Percentiles rank a stretch among this genome's conserved stretches.
Conservation (phyloP, 1,140 invertebrate species). For the Drosophila trapezifrons region DNA sequence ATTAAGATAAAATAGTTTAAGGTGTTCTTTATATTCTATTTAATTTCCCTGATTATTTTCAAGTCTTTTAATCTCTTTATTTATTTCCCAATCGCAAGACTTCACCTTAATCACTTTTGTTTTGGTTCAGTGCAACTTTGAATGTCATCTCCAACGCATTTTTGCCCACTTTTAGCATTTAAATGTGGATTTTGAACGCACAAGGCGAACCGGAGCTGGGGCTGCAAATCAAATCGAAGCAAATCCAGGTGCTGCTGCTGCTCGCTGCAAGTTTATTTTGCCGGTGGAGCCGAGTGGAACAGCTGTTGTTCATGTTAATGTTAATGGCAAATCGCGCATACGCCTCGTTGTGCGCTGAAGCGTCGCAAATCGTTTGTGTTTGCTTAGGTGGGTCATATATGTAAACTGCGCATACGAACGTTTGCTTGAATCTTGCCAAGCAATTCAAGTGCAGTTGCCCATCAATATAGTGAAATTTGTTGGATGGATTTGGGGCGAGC, state of each 20-base stretch:
- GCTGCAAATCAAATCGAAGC: constrained; percentile 20
- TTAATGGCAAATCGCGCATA: constrained; percentile 70
- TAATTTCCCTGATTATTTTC: not conserved
- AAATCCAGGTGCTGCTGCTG: constrained; percentile 29
- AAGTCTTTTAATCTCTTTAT: not conserved
- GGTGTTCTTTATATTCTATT: not conserved
- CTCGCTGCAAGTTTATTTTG: constrained; percentile 14
- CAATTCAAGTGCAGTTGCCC: constrained; percentile 74
- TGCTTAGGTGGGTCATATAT: constrained; percentile 27
- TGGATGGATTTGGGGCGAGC: constrained; percentile 37
- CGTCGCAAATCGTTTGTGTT: constrained; percentile 65
- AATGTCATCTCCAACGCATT: constrained; percentile 48
- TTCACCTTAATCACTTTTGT: not conserved
- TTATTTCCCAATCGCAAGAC: too few species aligned
- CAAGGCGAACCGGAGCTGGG: constrained; percentile 41
- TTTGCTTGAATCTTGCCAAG: constrained; percentile 13
- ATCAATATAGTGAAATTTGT: constrained; percentile 78
- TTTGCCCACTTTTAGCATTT: constrained; percentile 39
- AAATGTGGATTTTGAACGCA: constrained; percentile 40
- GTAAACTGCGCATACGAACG: not conserved
- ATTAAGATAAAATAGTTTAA: not conserved
- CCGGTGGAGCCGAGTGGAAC: constrained; percentile 18
- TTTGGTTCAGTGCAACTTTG: constrained; percentile 26
- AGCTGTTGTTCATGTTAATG: constrained; percentile 62
- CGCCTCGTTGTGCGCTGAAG: constrained; percentile 76